These are phyloP conservation scores for Congeria kusceri DNA, from an alignment of 2,888 invertebrate genomes.

Conservation along the genomic window DNA sequence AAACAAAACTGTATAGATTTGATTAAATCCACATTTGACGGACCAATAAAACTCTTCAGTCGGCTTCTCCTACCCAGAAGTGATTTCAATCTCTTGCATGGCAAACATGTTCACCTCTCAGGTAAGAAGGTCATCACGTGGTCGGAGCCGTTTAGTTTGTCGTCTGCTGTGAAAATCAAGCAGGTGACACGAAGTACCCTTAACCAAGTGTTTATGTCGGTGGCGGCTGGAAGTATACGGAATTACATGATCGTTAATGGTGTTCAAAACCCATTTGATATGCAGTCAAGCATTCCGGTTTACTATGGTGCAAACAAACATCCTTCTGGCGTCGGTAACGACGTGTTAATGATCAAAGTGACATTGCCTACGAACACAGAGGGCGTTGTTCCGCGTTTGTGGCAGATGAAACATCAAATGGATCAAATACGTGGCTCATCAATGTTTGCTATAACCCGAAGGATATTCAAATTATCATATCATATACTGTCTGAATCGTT, in stretches of 20 bases:
- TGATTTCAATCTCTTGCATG: slow-evolving; percentile 86
- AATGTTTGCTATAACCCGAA: slow-evolving; percentile 86
- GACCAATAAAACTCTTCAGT: slow-evolving; percentile 86
- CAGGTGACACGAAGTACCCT: slow-evolving; percentile 87
- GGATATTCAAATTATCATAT: slow-evolving; percentile 86
- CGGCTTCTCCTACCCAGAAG: slow-evolving; percentile 85
- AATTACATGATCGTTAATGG: slow-evolving; percentile 86
- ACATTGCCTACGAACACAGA: slow-evolving; percentile 87
- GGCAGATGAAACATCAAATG: slow-evolving; percentile 87
- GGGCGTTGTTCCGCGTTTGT: slow-evolving; percentile 88
- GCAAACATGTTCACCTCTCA: slow-evolving; percentile 77
- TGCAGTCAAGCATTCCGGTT: slow-evolving; percentile 85
- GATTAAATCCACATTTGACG: slow-evolving; percentile 86
- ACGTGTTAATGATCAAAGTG: slow-evolving; percentile 79
- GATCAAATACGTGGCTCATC: slow-evolving; percentile 86
- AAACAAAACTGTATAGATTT: slow-evolving; percentile 56
- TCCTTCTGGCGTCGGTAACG: slow-evolving; percentile 62
- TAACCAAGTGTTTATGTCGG: slow-evolving; percentile 87
- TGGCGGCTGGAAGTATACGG: slow-evolving; percentile 87
- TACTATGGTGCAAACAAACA: slow-evolving; percentile 69
- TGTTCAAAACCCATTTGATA: slow-evolving; percentile 86
- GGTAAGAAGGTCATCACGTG: slow-evolving; percentile 85
- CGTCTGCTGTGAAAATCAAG: slow-evolving; percentile 86
- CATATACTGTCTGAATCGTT: slow-evolving; percentile 83
- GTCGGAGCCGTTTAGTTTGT: slow-evolving; percentile 86